These are phyloP conservation scores for Erynnis tages DNA, from an alignment of 2,888 invertebrate species.

Conservation along the genomic window DNA sequence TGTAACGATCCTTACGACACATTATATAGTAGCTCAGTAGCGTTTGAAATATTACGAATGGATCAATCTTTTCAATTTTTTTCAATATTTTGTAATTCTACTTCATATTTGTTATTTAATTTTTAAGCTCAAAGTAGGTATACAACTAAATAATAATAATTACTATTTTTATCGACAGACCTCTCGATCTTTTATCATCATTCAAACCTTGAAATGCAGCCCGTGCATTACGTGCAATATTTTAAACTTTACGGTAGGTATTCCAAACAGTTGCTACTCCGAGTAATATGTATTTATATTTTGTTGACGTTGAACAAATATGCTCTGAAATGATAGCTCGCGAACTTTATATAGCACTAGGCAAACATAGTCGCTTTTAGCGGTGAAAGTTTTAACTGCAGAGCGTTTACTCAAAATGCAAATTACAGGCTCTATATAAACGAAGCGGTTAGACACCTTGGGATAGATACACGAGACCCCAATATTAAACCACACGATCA, in stretches of 20 bases:
- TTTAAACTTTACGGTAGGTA: neutral
- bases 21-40: too few relatives aligned
- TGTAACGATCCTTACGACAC: too few relatives aligned
- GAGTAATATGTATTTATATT: slow-evolving; percentile 13
- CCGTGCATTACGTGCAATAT: slow-evolving; percentile 2
- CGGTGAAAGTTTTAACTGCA: slow-evolving; percentile 70
- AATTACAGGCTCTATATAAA: slow-evolving; percentile 69
- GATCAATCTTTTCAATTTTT: too few relatives aligned
- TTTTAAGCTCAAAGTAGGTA: too few relatives aligned
- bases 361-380: slow-evolving; percentile 49
- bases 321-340: slow-evolving; percentile 23
- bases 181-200: too few relatives aligned
- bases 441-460: slow-evolving; percentile 56
- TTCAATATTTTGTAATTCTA: too few relatives aligned
- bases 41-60: too few relatives aligned
- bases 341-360: slow-evolving; percentile 54
- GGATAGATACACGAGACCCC: slow-evolving; percentile 71
- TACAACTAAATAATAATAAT: too few relatives aligned
- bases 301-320: slow-evolving; percentile 13
- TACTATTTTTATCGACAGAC: too few relatives aligned
- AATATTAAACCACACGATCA: slow-evolving; percentile 75
- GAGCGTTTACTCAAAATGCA: slow-evolving; percentile 75
- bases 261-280: neutral
- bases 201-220: too few relatives aligned
- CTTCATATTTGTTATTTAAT: too few relatives aligned